Conservation (phyloP, 2,888 invertebrate species). For the Bombylius major region DNA sequence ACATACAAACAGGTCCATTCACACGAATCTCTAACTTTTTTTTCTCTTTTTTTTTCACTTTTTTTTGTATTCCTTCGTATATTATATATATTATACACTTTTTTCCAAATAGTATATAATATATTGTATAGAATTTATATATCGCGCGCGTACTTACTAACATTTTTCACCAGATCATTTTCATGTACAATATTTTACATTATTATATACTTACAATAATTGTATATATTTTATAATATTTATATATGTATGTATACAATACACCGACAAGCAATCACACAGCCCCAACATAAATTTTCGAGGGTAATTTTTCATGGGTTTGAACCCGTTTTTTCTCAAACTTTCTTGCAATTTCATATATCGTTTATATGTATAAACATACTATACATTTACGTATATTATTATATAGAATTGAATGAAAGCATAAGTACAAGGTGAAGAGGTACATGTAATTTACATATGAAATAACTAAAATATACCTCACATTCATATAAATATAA, state of each 20-base stretch:
- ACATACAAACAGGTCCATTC: neutral
- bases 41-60: neutral
- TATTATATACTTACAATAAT: neutral
- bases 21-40: neutral
- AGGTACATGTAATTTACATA: conserved; percentile 10
- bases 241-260: conserved; percentile 8
- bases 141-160: neutral
- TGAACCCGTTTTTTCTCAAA: conserved; percentile 3
- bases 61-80: neutral
- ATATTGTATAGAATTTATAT: too few species aligned
- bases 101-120: too few species aligned
- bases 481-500: neutral
- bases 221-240: neutral
- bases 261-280: conserved; percentile 20
- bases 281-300: conserved; percentile 20
- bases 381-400: too few species aligned
- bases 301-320: conserved; percentile 10
- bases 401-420: neutral
- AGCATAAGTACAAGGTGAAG: neutral
- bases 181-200: neutral
- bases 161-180: neutral
- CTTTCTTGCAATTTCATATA: neutral
- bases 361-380: too few species aligned
- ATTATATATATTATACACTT: too few species aligned
- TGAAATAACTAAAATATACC: conserved; percentile 5